phyloP scores from a whole-genome alignment of 2,888 invertebrate genomes.

The Zeuzera pyrina region DNA sequence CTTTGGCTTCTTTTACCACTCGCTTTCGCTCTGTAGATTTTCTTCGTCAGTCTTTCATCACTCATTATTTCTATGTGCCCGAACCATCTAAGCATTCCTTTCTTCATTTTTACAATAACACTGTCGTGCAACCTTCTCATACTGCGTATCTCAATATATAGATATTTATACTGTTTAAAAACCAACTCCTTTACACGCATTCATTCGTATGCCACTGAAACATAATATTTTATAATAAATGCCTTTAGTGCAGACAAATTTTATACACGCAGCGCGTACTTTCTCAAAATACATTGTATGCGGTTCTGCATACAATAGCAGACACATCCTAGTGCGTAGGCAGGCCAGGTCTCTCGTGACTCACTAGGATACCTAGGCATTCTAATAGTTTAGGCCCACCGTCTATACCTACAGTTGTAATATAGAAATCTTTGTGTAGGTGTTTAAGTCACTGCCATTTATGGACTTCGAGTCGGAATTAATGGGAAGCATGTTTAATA shows the following conservation, averaged over 20 bases:
- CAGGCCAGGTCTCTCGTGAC: constrained; percentile 12
- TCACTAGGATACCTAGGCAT: constrained; percentile 16
- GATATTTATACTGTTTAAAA: not conserved
- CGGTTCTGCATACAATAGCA: constrained; percentile 26
- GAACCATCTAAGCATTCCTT: too few species aligned
- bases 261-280: constrained; percentile 21
- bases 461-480: too few species aligned
- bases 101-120: not conserved
- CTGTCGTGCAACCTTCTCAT: not conserved
- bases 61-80: too few species aligned
- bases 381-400: not conserved
- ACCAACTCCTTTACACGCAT: not conserved
- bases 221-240: too few species aligned
- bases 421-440: too few species aligned
- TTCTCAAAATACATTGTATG: constrained; percentile 23
- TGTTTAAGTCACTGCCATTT: too few species aligned
- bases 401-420: too few species aligned
- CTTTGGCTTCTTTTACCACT: too few species aligned
- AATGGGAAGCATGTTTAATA: too few species aligned
- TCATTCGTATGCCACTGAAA: not conserved
- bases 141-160: not conserved
- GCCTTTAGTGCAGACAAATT: too few species aligned
- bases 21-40: too few species aligned
- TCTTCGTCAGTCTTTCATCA: too few species aligned
- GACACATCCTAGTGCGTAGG: constrained; percentile 6